Evolutionary conservation across 2,797 vertebrate genomes (phyloP), one percentile per base, ranked within the genome.

Genomic region (Sebastes nivosus): DNA sequence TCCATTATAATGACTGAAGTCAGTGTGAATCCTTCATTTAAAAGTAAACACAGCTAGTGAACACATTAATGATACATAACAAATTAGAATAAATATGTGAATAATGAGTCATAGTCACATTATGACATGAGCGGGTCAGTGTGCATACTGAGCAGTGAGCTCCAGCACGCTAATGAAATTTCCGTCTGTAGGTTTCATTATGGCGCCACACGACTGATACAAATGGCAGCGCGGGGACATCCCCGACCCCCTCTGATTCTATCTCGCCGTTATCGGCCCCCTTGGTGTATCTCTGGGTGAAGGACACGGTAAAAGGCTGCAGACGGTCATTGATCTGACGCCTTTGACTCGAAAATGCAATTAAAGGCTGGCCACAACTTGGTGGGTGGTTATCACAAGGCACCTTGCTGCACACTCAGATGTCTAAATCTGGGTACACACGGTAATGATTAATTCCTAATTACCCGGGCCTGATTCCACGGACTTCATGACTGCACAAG

Each of bases 331-430:
- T 91, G 90, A 95, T 94, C 91, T 73, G 80, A 82, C 4, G 85
- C 80, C 83, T 89, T 90, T 87, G 90, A 94, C 87, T 91, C 29
- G 24, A 89, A 92, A 91, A 93, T 92, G 88, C 86, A 93, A 93
- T 94, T 92, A 94, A 86, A 86, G 83, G n/a, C 72, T 5, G 76
- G 83, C 80, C 80, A 67, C 7, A 58, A 76, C 88, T 91, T 69
- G 5, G 75, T 87, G 88, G 90, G 88, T 84, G 90, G 92, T 89
- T 91, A 92, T 93, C 90, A 79, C 76, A 70, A 69, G 78, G 59
- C 68, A 2, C 25, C 1, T 52, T 29, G 81, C 71, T 18, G 67
- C 84, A 77, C 71, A 74, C 79, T 91, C 72, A 72, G 77, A 90
- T 69, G 79, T 84, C 75, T 77, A 60, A 78, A 84, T 88, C 81